phyloP scores from a whole-genome alignment of 2,797 vertebrate species.

The Eutrigla gurnardus region DNA sequence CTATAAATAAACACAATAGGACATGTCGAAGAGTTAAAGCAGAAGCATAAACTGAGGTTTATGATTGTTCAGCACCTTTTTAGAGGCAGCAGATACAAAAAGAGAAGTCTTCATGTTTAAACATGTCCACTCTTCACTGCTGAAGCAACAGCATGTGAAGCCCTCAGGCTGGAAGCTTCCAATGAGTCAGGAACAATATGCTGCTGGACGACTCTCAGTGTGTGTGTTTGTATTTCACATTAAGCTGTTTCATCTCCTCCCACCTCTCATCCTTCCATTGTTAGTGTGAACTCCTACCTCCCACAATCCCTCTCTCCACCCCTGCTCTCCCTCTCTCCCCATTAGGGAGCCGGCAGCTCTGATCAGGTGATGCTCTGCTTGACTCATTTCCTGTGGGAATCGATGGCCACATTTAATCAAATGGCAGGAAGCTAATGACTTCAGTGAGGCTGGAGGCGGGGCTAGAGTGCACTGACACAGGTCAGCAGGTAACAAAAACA shows the following conservation, averaged over 20 bases:
- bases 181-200: conserved; percentile 52
- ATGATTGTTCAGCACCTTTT: conserved; percentile 21
- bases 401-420: conserved; percentile 73
- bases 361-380: conserved; percentile 67
- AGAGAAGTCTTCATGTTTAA: conserved; percentile 32
- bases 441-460: conserved; percentile 35
- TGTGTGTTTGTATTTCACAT: conserved; percentile 54
- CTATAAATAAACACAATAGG: conserved; percentile 3
- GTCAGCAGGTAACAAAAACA: conserved; percentile 21
- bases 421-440: conserved; percentile 62
- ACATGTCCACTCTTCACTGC: conserved; percentile 25
- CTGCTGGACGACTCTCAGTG: conserved; percentile 29
- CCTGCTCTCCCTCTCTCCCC: conserved; percentile 21
- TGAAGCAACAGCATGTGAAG: conserved; percentile 43
- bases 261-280: conserved; percentile 51
- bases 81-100: conserved; percentile 26
- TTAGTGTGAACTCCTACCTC: conserved; percentile 55
- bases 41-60: neutral
- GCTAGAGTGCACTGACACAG: conserved; percentile 37
- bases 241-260: conserved; percentile 57
- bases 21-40: conserved; percentile 11
- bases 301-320: conserved; percentile 38
- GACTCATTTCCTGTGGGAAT: conserved; percentile 71
- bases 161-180: conserved; percentile 50
- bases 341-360: conserved; percentile 58